Evolutionary conservation across 2,797 vertebrate genomes (phyloP).

Genomic region (Chelon auratus): DNA sequence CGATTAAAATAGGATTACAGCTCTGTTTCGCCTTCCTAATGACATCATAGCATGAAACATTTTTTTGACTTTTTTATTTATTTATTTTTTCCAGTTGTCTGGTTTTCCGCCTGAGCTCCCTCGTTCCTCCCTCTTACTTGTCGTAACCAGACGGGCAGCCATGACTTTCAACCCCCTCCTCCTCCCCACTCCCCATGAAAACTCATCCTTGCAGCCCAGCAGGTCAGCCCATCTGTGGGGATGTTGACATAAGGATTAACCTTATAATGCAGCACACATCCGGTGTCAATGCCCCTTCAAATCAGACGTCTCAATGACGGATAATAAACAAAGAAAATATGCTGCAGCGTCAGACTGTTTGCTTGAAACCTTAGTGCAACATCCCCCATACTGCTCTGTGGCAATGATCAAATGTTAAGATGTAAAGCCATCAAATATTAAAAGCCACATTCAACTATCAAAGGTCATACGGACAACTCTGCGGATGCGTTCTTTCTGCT

Average conservation of each 20-base stretch:
- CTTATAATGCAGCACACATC: constrained; percentile 62
- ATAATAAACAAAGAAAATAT: constrained; percentile 29
- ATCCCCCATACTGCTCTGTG: neutral
- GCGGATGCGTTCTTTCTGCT: constrained; percentile 11
- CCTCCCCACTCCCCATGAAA: neutral
- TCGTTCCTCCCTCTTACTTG: constrained; percentile 15
- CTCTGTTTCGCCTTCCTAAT: constrained; percentile 74
- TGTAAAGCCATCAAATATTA: constrained; percentile 38
- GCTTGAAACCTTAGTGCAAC: neutral
- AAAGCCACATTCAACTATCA: constrained; percentile 2
- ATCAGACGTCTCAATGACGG: constrained; percentile 44
- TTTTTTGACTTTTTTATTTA: constrained; percentile 53
- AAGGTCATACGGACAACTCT: constrained; percentile 32
- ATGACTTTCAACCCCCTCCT: constrained; percentile 23
- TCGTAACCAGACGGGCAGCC: constrained; percentile 18
- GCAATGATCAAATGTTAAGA: neutral
- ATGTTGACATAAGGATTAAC: constrained; percentile 72
- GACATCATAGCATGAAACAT: constrained; percentile 73
- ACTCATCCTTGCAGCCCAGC: constrained; percentile 43
- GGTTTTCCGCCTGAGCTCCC: constrained; percentile 18
- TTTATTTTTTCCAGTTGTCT: constrained; percentile 2
- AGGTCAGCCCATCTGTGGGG: constrained; percentile 68
- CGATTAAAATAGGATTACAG: constrained; percentile 85
- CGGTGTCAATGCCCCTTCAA: constrained; percentile 56
- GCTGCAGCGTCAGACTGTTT: constrained; percentile 2